Evolutionary conservation across 2,113 vertebrate genomes (phyloP), one percentile per base, ranked within the genome.

Genomic region (Hemichromis elongatus): DNA sequence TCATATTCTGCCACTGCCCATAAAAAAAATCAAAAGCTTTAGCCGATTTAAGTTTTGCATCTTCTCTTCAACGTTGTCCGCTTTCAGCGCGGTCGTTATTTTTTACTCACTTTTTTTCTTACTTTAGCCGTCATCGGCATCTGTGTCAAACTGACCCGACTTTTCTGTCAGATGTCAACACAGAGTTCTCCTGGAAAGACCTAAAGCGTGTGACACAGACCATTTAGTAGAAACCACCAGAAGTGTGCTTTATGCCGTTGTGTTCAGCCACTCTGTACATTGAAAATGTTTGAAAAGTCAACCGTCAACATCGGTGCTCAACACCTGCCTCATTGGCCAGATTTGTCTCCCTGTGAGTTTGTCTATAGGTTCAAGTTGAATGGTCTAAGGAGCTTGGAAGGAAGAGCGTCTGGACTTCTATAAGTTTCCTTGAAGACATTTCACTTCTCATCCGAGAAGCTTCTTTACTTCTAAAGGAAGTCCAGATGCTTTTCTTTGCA

Each of bases 91-190:
- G 63, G 37, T 70, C 37, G 2, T n/a, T 68, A 68, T 42, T 24
- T 0, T 45, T 2, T 42, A 42, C 21, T 45, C 37, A 0, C 37
- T 24, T 42, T 13, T 37, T 9, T 5, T 42, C n/a, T 45, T n/a
- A 45, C 63, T 1, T 0, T 9, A 68, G 63, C 63, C 13, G 26
- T 24, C 1, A 0, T 70, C 24, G 40, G 16, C 37, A 45, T 45
- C 37, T 24, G 13, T 26, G 37, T 42, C 63, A 45, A 45, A 45
- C 37, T 70, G 21, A 45, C 37, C 37, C 5, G 5, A 26, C 37
- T 6, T 68, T 26, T 16, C 26, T 24, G 37, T 70, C 9, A 26
- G 0, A 21, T 70, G 66, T 3, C 35, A 21, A 0, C 61, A 13
- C 7, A n/a, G 19, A 8, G 61, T 40, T 66, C 35, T 40, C 11